phyloP scores from a whole-genome alignment of 92 coral and sea anemone genomes.

The Anthopleura xanthogrammica region DNA sequence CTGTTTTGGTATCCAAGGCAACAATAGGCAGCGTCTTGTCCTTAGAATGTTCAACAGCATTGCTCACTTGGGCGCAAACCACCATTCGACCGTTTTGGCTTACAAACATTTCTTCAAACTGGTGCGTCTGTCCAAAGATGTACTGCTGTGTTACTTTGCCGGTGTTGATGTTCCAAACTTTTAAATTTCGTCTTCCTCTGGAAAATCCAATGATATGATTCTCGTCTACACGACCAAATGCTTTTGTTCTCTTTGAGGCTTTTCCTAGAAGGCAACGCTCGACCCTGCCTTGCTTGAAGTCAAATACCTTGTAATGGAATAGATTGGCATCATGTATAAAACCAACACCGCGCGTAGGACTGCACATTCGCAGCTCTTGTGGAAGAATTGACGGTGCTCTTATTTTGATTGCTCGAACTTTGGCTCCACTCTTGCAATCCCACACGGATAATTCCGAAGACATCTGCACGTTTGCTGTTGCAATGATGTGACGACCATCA shows the following conservation, averaged over 20 bases:
- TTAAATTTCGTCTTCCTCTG: conserved; percentile 79
- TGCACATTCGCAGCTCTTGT: conserved; percentile 68
- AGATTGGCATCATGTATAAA: conserved; percentile 80
- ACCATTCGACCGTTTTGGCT: conserved; percentile 58
- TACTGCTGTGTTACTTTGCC: conserved; percentile 79
- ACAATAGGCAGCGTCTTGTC: conserved; percentile 57
- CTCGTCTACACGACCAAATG: conserved; percentile 80
- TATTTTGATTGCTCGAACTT: conserved; percentile 59
- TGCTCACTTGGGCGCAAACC: conserved; percentile 54
- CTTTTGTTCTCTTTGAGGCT: conserved; percentile 20
- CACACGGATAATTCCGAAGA: conserved; percentile 60
- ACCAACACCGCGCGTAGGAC: conserved; percentile 71
- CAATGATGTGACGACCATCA: too few species aligned
- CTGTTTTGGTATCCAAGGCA: conserved; percentile 50
- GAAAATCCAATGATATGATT: conserved; percentile 78
- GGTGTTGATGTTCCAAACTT: conserved; percentile 82
- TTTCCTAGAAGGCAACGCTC: too few species aligned
- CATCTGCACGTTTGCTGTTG: conserved; percentile 47
- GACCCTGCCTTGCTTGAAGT: too few species aligned
- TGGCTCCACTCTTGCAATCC: conserved; percentile 78
- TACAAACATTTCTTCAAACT: conserved; percentile 79
- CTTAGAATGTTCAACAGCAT: conserved; percentile 38
- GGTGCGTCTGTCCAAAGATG: conserved; percentile 63
- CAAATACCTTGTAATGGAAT: conserved; percentile 13
- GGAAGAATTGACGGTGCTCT: conserved; percentile 39